These are phyloP conservation scores for Schizothorax lantsangensis DNA, from an alignment of 2,797 vertebrate genomes.

Conservation along the genomic window DNA sequence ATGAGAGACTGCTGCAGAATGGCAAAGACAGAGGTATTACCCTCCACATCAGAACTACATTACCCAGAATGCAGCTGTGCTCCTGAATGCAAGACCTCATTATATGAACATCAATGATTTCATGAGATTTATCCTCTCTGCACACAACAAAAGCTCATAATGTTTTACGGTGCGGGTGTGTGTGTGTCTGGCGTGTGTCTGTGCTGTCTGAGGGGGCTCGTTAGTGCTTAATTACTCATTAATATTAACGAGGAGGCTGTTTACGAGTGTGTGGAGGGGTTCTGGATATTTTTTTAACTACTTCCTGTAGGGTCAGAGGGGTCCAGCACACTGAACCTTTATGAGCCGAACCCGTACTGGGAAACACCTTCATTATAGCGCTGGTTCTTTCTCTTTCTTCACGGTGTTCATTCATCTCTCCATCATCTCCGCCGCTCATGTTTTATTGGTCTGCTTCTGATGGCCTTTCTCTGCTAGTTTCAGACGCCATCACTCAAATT, in stretches of 20 bases:
- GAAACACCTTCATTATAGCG: constrained; percentile 51
- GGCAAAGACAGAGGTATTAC: constrained; percentile 89
- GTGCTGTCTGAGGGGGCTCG: constrained; percentile 29
- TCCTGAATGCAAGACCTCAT: not conserved
- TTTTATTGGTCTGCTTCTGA: constrained; percentile 30
- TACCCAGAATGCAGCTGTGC: constrained; percentile 35
- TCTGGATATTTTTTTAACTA: constrained; percentile 43
- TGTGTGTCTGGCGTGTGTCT: constrained; percentile 39
- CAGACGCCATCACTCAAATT: constrained; percentile 9
- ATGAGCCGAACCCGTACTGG: constrained; percentile 43
- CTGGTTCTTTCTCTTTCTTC: not conserved
- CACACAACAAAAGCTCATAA: constrained; percentile 38
- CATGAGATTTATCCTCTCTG: constrained; percentile 11
- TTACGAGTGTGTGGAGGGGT: constrained; percentile 41
- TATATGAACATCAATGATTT: not conserved
- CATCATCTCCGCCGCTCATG: not conserved
- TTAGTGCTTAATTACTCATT: constrained; percentile 61
- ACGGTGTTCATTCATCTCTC: constrained; percentile 9
- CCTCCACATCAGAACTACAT: constrained; percentile 3
- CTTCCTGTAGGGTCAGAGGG: constrained; percentile 56
- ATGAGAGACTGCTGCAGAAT: constrained; percentile 86
- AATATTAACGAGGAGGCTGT: constrained; percentile 57
- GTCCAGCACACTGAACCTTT: constrained; percentile 46
- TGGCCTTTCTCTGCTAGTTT: not conserved
- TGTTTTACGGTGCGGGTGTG: constrained; percentile 35